Conservation (phyloP, 2,888 invertebrate species). For the Lycaena phlaeas region DNA sequence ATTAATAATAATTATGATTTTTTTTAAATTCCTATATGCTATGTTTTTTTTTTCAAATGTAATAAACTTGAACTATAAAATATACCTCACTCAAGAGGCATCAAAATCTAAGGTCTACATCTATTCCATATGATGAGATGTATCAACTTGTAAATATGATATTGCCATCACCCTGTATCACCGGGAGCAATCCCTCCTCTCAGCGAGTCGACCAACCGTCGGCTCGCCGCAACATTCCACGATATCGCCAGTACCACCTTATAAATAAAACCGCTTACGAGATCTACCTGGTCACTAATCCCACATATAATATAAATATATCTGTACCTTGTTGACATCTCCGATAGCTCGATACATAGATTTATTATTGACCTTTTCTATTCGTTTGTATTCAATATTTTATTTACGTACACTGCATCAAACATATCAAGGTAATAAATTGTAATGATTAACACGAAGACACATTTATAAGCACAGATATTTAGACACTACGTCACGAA, state of each 20-base stretch:
- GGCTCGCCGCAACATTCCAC: conserved; percentile 52
- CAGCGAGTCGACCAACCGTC: conserved; percentile 32
- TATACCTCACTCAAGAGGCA: no score
- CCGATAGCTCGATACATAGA: conserved; percentile 27
- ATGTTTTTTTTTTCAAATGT: no score
- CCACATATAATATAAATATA: conserved; percentile 33
- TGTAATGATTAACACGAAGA: conserved; percentile 1
- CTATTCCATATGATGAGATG: no score
- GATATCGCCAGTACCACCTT: conserved; percentile 54
- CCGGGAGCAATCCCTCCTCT: conserved; percentile 28
- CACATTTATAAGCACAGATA: conserved; percentile 7
- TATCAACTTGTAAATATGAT: no score
- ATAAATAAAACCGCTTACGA: conserved; percentile 60
- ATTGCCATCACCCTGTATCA: conserved; percentile 35
- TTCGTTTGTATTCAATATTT: conserved; percentile 7
- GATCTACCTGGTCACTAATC: conserved; percentile 49
- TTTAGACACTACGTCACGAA: conserved; percentile 7
- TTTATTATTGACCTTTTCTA: conserved; percentile 14
- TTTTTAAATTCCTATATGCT: no score
- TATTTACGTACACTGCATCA: conserved; percentile 5
- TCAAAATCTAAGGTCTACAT: no score
- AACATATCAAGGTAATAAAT: conserved; percentile 6
- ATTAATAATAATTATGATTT: no score
- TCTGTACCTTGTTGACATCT: conserved; percentile 51
- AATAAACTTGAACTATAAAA: no score